Base-by-base conservation (phyloP, 2,113 vertebrate genomes). In the Myotis yumanensis region DNA sequence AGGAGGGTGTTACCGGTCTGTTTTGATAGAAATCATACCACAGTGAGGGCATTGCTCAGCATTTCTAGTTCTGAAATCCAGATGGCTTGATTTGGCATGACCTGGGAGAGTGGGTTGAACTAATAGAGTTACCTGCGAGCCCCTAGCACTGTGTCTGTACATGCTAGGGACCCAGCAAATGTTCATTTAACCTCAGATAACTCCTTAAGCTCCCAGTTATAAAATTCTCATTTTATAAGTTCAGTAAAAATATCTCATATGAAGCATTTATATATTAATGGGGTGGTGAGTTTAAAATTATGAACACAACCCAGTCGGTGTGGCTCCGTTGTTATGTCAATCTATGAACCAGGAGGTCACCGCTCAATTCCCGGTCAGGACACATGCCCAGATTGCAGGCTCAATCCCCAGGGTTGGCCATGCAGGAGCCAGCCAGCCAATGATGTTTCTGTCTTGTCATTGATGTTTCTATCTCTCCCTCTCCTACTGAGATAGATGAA, bases 1-100 rank as follows among this genome's bases (percentile, higher is more conserved):
- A 30, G 62, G 57, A 92, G n/a, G 64, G 57, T 73, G 32, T 79
- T 94, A 80, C 6, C 11, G 52, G n/a, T 73, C n/a, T 89, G 14
- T 93, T 95, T 96, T 88, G 82, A 75, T 89, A 95, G 85, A 91
- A 97, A 71, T 94, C 75, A 48, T 82, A 76, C 59, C 30, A 37
- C 32, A 51, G 11, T 79, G 32, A 80, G 69, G 68, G n/a, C 87
- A 85, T 96, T 86, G 57, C 46, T 94, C 35, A 89, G 25, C 28
- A 52, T 95, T 96, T 94, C 20, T 94, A 23, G 48, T 86, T 94
- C 71, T 93, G 82, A 86, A 84, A 62, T 96, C 62, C 77, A 82
- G 81, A 86, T 69, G 43, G 32, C 37, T 96, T 46, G 32, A 92
- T 89, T 88, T 93, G 90, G 23, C n/a, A 4, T 92, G 69, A 87